Evolutionary conservation across 2,113 vertebrate genomes (phyloP).

Genomic region (Mohoua ochrocephala): DNA sequence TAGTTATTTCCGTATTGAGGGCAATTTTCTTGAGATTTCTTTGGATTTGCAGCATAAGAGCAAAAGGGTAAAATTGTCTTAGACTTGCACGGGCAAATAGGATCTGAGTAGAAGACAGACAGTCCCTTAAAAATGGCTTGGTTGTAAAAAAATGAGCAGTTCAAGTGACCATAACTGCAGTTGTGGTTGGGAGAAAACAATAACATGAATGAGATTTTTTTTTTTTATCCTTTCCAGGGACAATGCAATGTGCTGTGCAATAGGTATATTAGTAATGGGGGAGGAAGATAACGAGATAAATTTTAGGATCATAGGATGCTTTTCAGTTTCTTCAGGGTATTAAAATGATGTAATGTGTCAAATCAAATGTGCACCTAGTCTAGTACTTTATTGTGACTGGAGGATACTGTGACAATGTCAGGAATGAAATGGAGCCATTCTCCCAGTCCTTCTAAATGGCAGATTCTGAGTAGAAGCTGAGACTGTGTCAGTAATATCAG

Average conservation of each 20-base stretch:
- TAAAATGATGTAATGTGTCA: background rate
- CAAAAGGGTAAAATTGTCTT: background rate
- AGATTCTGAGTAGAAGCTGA: background rate
- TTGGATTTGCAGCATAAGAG: background rate
- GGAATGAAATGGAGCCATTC: background rate
- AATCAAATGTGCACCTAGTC: background rate
- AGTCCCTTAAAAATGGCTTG: background rate
- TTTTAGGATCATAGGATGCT: background rate
- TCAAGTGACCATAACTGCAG: background rate
- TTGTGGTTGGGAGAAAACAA: background rate
- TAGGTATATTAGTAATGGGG: background rate
- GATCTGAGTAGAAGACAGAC: background rate
- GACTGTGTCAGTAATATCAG: rapidly evolving
- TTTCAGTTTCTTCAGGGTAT: background rate
- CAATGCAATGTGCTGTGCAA: background rate
- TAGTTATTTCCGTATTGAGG: background rate
- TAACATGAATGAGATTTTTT: background rate
- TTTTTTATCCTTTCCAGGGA: background rate
- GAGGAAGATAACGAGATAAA: background rate
- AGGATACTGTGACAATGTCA: background rate
- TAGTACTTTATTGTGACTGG: background rate
- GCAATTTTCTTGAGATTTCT: background rate
- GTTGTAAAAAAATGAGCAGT: background rate
- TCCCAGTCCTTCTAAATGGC: background rate
- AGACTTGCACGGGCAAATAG: background rate